Evolutionary conservation across 2,113 vertebrate species (phyloP).

Genomic region (Otis tarda): DNA sequence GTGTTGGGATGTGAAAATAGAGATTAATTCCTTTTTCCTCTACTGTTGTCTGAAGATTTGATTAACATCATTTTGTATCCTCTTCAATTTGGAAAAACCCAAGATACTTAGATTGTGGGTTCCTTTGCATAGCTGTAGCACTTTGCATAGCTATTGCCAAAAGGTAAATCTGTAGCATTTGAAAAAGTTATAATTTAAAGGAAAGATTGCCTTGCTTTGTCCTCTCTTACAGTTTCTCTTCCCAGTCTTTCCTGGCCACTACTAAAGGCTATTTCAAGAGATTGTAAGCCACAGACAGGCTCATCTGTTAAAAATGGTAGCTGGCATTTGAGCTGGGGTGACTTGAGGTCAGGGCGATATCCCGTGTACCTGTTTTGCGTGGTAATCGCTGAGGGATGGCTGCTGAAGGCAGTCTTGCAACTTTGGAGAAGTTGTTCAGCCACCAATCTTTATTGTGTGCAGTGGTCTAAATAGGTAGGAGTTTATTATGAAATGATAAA

Average conservation of each 20-base stretch:
- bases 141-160: neutral
- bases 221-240: neutral
- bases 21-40: neutral
- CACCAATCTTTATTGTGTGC: neutral
- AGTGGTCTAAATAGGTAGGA: neutral
- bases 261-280: neutral
- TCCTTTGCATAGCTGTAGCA: neutral
- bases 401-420: neutral
- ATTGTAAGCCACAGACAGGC: neutral
- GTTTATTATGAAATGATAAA: neutral
- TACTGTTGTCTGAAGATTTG: neutral
- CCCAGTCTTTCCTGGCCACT: neutral
- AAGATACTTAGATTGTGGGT: neutral
- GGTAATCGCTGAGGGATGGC: neutral
- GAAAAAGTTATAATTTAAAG: neutral
- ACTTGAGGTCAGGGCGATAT: neutral
- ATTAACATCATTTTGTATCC: neutral
- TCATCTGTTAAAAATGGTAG: conserved; percentile 23
- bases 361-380: accelerated
- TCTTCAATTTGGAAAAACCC: neutral
- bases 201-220: neutral
- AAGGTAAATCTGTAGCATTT: neutral
- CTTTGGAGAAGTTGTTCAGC: neutral
- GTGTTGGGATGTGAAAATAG: neutral
- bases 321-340: neutral